Percentiles rank a stretch among this genome's conserved stretches.
Conservation (phyloP, 2,113 vertebrate genomes). For the Xiphias gladius region DNA sequence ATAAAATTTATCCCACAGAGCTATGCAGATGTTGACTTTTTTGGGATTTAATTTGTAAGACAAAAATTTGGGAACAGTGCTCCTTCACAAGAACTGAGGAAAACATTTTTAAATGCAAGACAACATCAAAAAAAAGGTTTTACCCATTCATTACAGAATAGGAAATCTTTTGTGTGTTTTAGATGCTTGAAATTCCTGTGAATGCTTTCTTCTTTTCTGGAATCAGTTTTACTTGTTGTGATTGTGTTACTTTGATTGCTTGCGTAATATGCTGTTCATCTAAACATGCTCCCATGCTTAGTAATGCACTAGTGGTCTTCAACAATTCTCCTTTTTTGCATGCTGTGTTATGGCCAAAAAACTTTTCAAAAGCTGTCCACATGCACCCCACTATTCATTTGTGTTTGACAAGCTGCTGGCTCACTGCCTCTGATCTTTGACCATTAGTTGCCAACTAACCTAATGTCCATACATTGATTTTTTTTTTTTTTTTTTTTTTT, state of each 20-base stretch:
- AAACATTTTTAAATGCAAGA: neutral
- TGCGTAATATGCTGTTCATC: neutral
- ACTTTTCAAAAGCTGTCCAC: neutral
- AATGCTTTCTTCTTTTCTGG: neutral
- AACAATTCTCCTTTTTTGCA: neutral
- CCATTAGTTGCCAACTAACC: constrained; percentile 5
- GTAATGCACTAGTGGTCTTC: neutral
- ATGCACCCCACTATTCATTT: neutral
- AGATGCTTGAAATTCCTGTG: neutral
- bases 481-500: too few species aligned
- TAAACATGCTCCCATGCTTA: neutral
- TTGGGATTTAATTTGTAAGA: neutral
- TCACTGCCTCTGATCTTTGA: constrained; percentile 43
- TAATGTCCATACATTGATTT: constrained; percentile 14
- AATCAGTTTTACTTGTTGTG: neutral
- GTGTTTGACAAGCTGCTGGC: constrained; percentile 15
- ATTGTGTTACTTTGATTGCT: neutral
- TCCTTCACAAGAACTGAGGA: too few species aligned
- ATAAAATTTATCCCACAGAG: neutral
- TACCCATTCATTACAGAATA: neutral
- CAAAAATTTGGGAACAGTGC: neutral
- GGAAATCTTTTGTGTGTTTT: neutral
- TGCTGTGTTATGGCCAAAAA: neutral
- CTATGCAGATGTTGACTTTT: neutral
- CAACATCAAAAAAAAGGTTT: neutral